Conservation (phyloP, 35 echinoderm and acorn worm species). For the Apostichopus californicus region DNA sequence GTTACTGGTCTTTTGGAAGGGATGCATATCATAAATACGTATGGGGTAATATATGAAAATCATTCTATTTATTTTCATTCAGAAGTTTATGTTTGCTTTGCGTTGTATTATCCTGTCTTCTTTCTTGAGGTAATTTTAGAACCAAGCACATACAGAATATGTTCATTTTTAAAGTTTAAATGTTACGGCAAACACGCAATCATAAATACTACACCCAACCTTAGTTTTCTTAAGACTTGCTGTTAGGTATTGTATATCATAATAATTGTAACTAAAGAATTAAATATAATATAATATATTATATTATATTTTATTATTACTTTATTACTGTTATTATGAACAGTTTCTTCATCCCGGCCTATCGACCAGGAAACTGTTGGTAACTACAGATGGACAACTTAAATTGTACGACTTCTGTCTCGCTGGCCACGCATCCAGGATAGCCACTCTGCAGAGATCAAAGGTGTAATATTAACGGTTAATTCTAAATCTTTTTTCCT, state of each 20-base stretch:
- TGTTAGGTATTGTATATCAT: too few species aligned
- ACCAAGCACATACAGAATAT: neutral
- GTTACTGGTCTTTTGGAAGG: neutral
- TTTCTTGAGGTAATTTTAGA: too few species aligned
- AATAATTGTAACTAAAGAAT: too few species aligned
- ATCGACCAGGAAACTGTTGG: neutral
- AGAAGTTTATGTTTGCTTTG: too few species aligned
- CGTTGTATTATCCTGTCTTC: too few species aligned
- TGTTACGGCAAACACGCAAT: neutral
- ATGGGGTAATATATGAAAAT: neutral
- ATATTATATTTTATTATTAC: too few species aligned
- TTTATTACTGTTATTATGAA: too few species aligned
- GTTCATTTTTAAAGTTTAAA: neutral
- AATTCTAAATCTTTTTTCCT: too few species aligned
- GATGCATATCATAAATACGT: neutral
- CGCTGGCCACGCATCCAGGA: neutral
- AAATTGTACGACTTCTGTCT: conserved; percentile 39
- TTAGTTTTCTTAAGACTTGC: too few species aligned
- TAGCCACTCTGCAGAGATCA: neutral
- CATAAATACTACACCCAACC: too few species aligned
- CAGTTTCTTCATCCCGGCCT: conserved; percentile 21
- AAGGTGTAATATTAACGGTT: neutral
- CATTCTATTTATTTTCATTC: too few species aligned
- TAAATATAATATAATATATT: too few species aligned
- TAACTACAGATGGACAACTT: neutral